Evolutionary conservation across 2,113 vertebrate genomes (phyloP), one percentile per base, ranked within the genome.

Genomic region (Mystacornis crossleyi): DNA sequence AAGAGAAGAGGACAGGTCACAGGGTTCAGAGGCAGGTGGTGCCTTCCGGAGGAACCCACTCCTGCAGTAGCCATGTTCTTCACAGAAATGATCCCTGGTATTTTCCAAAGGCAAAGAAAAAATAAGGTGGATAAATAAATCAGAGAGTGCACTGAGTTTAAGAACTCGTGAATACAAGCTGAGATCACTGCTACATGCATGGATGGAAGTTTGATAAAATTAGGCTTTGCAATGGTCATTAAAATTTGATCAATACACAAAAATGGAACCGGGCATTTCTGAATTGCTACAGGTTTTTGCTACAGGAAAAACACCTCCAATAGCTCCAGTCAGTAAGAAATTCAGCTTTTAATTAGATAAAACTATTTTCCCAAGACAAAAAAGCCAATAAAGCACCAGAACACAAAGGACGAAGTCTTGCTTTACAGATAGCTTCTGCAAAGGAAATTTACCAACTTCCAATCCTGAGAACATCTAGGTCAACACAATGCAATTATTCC

Each of bases 11-110:
- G 28, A 38, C 19, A 54, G 7, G 29, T 29, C n/a, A 71, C 28
- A 25, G 57, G 6, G 8, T 7, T 31, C 73, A 81, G 34, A 1
- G 1, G 24, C 1, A 4, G 24, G 29, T 53, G 4, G 5, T 16
- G 9, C 60, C 15, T 28, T 54, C 34, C 61, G n/a, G 24, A 16
- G 18, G 50, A 95, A 23, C 10, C 3, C 17, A 24, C 18, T 40
- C 36, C 36, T n/a, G n/a, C 18, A 47, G 18, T 2, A n/a, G 14
- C 20, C 1, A 1, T 6, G 14, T 4, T 50, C 26, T 33, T 47
- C 45, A 65, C 21, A 45, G 55, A 64, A 73, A 36, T 12, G 31
- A 42, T 5, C 7, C 21, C 10, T 26, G 5, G 17, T 58, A 25
- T 45, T 71, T 69, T 40, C 38, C 33, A 25, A 67, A 72, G 17